Evolutionary conservation across 2,113 vertebrate species (phyloP).

Genomic region (Psephotus haematonotus): DNA sequence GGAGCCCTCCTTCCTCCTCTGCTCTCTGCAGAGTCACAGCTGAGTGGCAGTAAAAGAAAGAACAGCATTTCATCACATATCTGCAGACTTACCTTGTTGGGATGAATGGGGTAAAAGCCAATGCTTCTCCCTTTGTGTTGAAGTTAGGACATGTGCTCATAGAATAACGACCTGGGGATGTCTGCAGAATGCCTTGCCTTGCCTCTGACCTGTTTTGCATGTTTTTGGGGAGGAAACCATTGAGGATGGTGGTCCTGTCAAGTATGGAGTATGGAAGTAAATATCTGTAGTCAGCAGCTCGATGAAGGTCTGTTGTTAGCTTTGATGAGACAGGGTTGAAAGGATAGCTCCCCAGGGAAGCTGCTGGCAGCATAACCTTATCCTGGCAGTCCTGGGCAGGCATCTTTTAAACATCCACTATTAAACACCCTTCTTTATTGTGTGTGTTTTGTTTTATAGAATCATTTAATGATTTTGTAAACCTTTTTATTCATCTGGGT

Average conservation of each 20-base stretch:
- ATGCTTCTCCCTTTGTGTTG: neutral
- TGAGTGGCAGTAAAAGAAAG: neutral
- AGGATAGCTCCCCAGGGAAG: neutral
- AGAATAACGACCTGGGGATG: rapidly evolving
- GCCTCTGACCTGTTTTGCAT: neutral
- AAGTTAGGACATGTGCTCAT: neutral
- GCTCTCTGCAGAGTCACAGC: neutral
- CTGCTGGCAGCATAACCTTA: neutral
- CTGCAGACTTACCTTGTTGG: neutral
- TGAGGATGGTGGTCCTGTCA: neutral
- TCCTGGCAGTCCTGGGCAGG: neutral
- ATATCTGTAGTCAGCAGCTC: neutral
- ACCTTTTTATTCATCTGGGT: neutral
- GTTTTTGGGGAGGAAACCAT: neutral
- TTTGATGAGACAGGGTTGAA: neutral
- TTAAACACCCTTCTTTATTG: neutral
- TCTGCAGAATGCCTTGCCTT: neutral
- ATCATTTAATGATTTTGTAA: neutral
- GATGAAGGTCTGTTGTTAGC: neutral
- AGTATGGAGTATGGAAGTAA: rapidly evolving
- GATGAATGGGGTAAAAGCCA: neutral
- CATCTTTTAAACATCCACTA: rapidly evolving
- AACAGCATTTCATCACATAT: neutral
- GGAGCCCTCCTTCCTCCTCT: neutral
- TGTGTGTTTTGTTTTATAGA: neutral